Base-by-base conservation (phyloP, 2,888 invertebrate species). In the Stomorhina lunata region DNA sequence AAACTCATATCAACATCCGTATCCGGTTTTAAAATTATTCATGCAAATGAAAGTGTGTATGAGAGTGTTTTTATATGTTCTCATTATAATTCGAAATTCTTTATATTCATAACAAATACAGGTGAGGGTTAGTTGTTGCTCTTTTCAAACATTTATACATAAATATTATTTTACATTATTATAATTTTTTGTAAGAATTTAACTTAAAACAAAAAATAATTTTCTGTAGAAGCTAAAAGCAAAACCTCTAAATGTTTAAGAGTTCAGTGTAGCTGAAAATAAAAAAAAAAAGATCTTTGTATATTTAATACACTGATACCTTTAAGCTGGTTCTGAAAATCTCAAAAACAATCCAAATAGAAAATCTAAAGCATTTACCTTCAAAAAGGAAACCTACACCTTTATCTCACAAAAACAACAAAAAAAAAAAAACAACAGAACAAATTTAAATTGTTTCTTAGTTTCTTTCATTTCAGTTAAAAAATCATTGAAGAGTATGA, bases 231-330 rank as follows among this genome's bases (percentile, higher is more conserved):
- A 5, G n/a, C 4, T 9, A 17, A 63, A 12, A 45, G 20, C 5
- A 20, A 34, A 32, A 71, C 7, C 10, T 32, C 22, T 59, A 43
- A 59, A 45, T 55, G 29, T 37, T 50, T 32, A 6, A 20, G 27
- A 55, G 77, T 68, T 66, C 77, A 69, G 9, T 77, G 77, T 50
- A 53, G 68, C 61, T 69, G 48, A 68, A 65, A 57, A 75, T 32
- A n/a, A 68, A 61, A 61, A 65, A 57, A 75, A 20, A n/a, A 68
- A 61, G 53, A 40, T 32, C 43, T 43, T 77, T 68, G 61, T 68
- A 77, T 20, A 68, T 77, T 77, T 32, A 37, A 9, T 48, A 79
- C 66, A 34, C 40, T 59, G 72, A 66, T 79, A 72, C 66, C 50
- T 66, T 66, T 66, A 59, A 59, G 66, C 59, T 57, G 65, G 59